Percentiles rank a stretch among this genome's conserved stretches.
phyloP scores from a whole-genome alignment of 2,888 invertebrate species.

The Agonopterix subpropinquella region DNA sequence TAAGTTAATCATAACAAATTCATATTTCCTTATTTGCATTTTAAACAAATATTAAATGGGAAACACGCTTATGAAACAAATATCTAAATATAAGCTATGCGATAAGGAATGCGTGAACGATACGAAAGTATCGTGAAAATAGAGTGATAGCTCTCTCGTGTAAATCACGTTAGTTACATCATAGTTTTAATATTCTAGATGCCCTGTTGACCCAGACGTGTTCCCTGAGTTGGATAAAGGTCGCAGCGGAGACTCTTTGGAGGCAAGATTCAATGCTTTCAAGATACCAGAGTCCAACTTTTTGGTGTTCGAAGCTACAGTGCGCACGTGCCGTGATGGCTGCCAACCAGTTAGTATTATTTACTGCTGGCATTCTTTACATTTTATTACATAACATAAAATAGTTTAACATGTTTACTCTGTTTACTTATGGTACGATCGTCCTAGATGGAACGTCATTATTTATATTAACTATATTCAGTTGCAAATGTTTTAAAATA shows the following conservation, averaged over 20 bases:
- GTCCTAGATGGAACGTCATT: background rate
- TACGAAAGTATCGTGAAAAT: background rate
- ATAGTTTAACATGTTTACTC: background rate
- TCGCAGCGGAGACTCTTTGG: slow-evolving; percentile 89
- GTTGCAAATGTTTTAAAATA: too few relatives aligned
- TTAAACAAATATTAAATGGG: background rate
- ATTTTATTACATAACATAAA: too few relatives aligned
- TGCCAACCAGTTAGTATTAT: slow-evolving; percentile 83
- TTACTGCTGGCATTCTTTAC: too few relatives aligned
- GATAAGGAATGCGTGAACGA: too few relatives aligned
- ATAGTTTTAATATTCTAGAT: slow-evolving; percentile 68
- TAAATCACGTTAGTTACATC: background rate
- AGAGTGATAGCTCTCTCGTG: background rate
- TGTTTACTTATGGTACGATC: too few relatives aligned
- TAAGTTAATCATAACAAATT: slow-evolving; percentile 46
- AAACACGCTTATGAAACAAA: too few relatives aligned
- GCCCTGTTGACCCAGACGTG: slow-evolving; percentile 93
- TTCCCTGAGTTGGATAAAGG: slow-evolving; percentile 93
- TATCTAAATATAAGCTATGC: background rate
- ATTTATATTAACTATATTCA: too few relatives aligned
- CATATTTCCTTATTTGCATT: background rate
- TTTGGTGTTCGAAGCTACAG: slow-evolving; percentile 94
- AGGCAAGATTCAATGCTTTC: slow-evolving; percentile 94
- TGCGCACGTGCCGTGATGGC: slow-evolving; percentile 90
- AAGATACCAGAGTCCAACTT: slow-evolving; percentile 97